phyloP scores from a whole-genome alignment of 2,888 invertebrate genomes.

The Apotomis betuletana region DNA sequence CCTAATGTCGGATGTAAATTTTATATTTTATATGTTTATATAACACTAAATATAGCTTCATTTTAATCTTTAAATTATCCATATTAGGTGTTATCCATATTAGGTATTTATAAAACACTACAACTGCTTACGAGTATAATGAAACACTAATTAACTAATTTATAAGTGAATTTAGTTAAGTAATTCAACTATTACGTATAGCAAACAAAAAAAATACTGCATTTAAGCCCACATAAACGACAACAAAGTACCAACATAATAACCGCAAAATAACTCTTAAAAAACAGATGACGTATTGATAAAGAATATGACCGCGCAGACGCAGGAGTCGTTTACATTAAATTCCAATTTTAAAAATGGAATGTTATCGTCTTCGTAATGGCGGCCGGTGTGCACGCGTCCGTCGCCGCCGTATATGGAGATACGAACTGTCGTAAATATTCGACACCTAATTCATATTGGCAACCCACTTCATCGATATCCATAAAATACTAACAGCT shows the following conservation, averaged over 20 bases:
- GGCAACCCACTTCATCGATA: constrained; percentile 46
- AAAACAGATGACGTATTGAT: constrained; percentile 23
- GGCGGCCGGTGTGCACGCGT: constrained; percentile 63
- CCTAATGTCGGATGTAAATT: no score
- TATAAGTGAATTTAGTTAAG: neutral
- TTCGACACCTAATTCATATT: constrained; percentile 69
- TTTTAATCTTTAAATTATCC: no score
- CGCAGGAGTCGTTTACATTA: constrained; percentile 61
- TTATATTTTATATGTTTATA: no score
- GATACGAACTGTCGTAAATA: constrained; percentile 61
- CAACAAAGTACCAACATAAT: constrained; percentile 5
- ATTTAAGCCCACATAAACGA: neutral
- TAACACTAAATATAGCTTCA: no score
- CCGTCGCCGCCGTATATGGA: constrained; percentile 56
- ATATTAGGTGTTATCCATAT: no score
- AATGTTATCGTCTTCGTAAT: constrained; percentile 62
- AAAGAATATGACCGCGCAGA: constrained; percentile 53
- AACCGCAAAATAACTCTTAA: constrained; percentile 14
- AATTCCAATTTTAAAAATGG: constrained; percentile 68
- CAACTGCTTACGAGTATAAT: no score
- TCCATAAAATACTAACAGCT: constrained; percentile 45
- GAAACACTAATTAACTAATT: no score
- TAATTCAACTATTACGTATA: neutral
- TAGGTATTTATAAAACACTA: no score
- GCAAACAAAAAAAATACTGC: neutral